Evolutionary conservation across 2,797 vertebrate genomes (phyloP).

Genomic region (Taeniopygia guttata): DNA sequence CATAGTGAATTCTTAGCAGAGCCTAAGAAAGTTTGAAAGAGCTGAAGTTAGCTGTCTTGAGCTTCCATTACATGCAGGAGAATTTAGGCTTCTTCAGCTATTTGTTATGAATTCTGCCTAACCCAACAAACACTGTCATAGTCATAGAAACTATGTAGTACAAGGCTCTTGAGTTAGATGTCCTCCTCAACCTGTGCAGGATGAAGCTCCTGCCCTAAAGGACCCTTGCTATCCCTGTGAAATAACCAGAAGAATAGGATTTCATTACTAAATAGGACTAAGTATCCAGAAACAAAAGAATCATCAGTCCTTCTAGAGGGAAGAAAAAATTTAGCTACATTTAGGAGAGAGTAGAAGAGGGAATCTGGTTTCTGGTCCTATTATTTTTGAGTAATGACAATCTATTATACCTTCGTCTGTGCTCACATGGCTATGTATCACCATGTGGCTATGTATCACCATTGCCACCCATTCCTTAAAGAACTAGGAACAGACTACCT

Average conservation of each 20-base stretch:
- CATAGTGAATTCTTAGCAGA: background rate
- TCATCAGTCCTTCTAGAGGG: background rate
- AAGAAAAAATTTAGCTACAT: background rate
- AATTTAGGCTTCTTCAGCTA: background rate
- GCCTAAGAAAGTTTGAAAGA: background rate
- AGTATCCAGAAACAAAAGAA: background rate
- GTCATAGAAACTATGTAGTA: background rate
- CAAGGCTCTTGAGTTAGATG: background rate
- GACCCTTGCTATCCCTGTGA: background rate
- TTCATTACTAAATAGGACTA: background rate
- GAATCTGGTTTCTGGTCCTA: background rate
- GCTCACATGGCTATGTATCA: background rate
- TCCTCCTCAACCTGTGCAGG: background rate
- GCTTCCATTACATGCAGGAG: background rate
- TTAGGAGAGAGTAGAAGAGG: background rate
- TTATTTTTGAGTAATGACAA: background rate
- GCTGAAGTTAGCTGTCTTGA: background rate
- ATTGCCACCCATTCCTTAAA: background rate
- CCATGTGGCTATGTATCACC: background rate
- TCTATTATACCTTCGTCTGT: background rate
- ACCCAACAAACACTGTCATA: background rate
- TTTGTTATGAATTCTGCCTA: background rate
- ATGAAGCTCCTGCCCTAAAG: background rate
- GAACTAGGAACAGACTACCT: too few species aligned
- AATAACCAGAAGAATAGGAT: background rate